Evolutionary conservation across 1,140 invertebrate genomes (phyloP), one percentile per base, ranked within the genome.

Genomic region (Drosophila yakuba): DNA sequence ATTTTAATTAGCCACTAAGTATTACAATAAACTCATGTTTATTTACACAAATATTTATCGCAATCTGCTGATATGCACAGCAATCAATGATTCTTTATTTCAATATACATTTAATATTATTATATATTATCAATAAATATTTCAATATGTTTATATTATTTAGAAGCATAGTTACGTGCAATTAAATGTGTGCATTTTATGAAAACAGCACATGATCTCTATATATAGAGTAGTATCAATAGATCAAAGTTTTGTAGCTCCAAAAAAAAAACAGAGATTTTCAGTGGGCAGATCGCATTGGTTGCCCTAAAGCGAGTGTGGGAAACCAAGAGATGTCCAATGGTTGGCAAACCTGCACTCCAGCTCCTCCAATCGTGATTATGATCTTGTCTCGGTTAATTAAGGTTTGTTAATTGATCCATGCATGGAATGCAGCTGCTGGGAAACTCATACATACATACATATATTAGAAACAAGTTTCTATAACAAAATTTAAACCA

Each of bases 311-410:
- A 50, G 8, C 56, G 41, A 17, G 45, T 67, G 45, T 64, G 64
- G 63, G 58, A 67, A 67, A 51, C 43, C 36, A 14, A 43, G 38
- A 28, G 17, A 56, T 23, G 43, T 56, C 15, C 15, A 43, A 63
- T 32, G 60, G 28, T 63, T 67, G 44, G 58, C 17, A 36, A 39
- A 67, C 63, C 44, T n/a, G n/a, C n/a, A n/a, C n/a, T n/a, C n/a
- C n/a, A n/a, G n/a, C n/a, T n/a, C n/a, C n/a, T n/a, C 36, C 17
- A 64, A 67, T 63, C 64, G 45, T 51, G 45, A 28, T 41, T 44
- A 50, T 51, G 36, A 43, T 67, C 44, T 50, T 48, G 63, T 43
- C 45, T 51, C 3, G 23, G 23, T 17, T 11, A 41, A 10, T 58
- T 58, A 23, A 51, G 59, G 45, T 2, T 17, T 28, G 45, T 51